phyloP scores from a whole-genome alignment of 1,140 invertebrate genomes.

The Scylla paramamosain region DNA sequence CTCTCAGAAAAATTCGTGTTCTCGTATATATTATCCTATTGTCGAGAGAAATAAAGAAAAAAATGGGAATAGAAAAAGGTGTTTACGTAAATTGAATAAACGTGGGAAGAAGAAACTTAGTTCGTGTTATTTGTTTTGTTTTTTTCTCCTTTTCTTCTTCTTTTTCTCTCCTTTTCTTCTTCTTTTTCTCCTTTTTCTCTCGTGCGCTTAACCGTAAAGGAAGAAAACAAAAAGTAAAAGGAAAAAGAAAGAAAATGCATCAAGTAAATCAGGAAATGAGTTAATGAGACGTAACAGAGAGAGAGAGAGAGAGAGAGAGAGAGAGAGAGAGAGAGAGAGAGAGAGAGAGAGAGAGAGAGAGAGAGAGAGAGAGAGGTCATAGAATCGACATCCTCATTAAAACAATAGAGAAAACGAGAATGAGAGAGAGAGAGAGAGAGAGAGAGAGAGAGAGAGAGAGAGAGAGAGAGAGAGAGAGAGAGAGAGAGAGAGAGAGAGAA shows the following conservation, averaged over 20 bases:
- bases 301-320: neutral
- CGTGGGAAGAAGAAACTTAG: too few relatives aligned
- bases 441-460: constrained; percentile 38
- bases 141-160: too few relatives aligned
- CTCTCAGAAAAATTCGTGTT: neutral
- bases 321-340: constrained; percentile 32
- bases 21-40: neutral
- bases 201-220: neutral
- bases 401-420: too few relatives aligned
- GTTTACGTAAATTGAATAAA: too few relatives aligned
- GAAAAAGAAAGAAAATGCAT: neutral
- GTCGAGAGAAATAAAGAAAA: neutral
- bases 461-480: constrained; percentile 39
- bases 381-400: too few relatives aligned
- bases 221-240: too few relatives aligned
- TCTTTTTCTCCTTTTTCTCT: neutral
- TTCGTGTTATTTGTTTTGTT: neutral
- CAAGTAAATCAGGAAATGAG: neutral
- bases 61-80: too few relatives aligned
- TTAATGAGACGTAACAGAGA: neutral
- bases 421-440: constrained; percentile 22
- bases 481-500: constrained; percentile 34
- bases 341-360: neutral
- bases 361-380: neutral
- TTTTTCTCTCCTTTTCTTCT: too few relatives aligned